These are phyloP conservation scores for Neria commutata DNA, from an alignment of 2,888 invertebrate species.

Conservation along the genomic window DNA sequence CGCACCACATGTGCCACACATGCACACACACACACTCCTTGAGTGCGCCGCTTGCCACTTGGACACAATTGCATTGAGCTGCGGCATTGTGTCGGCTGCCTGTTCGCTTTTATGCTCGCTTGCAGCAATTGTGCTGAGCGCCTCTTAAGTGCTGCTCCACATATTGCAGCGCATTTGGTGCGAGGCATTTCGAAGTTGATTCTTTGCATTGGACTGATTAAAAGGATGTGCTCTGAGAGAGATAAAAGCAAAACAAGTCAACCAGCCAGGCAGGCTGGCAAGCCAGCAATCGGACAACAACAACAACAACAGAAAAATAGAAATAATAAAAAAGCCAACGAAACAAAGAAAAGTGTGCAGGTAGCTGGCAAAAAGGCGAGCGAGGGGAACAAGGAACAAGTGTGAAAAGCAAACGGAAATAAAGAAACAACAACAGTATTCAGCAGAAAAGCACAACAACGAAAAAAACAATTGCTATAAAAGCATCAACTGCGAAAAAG, in stretches of 20 bases:
- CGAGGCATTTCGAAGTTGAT: not conserved
- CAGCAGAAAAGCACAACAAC: not conserved
- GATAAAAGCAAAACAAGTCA: no score
- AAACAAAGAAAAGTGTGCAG: not conserved
- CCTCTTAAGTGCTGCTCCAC: not conserved
- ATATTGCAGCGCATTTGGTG: not conserved
- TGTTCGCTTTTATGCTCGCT: no score
- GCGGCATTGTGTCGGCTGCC: no score
- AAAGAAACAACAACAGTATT: not conserved
- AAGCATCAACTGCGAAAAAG: not conserved
- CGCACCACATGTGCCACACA: not conserved
- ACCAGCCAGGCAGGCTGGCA: no score
- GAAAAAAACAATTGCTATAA: conserved; percentile 2
- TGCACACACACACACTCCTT: not conserved
- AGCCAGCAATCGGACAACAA: no score
- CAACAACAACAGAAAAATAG: not conserved
- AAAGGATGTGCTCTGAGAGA: no score
- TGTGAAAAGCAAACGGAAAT: not conserved
- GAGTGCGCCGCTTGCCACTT: not conserved
- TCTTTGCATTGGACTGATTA: conserved; percentile 1
- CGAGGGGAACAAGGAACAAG: not conserved
- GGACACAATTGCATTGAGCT: not conserved
- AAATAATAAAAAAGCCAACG: not conserved
- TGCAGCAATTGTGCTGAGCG: not conserved
- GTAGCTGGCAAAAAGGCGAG: conserved; percentile 2